Evolutionary conservation across 2,888 invertebrate genomes (phyloP).

Genomic region (Hipparchia sbordonii): DNA sequence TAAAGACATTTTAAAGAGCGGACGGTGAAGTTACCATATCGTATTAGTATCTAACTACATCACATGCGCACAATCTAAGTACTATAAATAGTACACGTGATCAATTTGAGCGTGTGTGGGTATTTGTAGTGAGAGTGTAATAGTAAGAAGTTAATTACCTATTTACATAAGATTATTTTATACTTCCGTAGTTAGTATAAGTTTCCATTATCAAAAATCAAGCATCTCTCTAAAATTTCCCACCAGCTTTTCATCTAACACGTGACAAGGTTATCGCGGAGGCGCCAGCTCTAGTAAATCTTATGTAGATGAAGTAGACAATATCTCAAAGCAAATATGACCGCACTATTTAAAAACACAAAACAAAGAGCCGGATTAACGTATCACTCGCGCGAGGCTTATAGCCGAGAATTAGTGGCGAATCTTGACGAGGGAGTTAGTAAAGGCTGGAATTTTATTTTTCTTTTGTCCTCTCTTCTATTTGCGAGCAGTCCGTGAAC

Average conservation of each 20-base stretch:
- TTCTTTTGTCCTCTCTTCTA: too few species aligned
- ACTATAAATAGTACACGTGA: too few species aligned
- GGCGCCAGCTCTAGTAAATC: conserved; percentile 79
- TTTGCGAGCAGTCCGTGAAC: too few species aligned
- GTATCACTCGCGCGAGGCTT: conserved; percentile 68
- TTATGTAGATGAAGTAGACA: conserved; percentile 72
- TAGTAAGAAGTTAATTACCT: too few species aligned
- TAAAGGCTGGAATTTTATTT: not conserved
- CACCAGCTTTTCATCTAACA: conserved; percentile 60
- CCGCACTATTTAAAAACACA: conserved; percentile 81
- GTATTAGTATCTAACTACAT: too few species aligned
- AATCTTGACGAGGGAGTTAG: not conserved
- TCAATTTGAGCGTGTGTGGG: too few species aligned
- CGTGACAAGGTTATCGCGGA: conserved; percentile 74
- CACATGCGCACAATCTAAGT: too few species aligned
- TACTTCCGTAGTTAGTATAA: too few species aligned
- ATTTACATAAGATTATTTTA: too few species aligned
- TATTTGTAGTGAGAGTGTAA: too few species aligned
- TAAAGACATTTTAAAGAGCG: too few species aligned
- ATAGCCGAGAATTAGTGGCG: not conserved
- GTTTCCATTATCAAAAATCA: not conserved
- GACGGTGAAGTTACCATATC: too few species aligned
- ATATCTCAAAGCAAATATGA: conserved; percentile 81
- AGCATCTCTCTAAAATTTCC: not conserved
- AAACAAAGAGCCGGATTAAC: conserved; percentile 80